phyloP scores from a whole-genome alignment of 2,888 invertebrate species.

The Xanthorhoe designata region DNA sequence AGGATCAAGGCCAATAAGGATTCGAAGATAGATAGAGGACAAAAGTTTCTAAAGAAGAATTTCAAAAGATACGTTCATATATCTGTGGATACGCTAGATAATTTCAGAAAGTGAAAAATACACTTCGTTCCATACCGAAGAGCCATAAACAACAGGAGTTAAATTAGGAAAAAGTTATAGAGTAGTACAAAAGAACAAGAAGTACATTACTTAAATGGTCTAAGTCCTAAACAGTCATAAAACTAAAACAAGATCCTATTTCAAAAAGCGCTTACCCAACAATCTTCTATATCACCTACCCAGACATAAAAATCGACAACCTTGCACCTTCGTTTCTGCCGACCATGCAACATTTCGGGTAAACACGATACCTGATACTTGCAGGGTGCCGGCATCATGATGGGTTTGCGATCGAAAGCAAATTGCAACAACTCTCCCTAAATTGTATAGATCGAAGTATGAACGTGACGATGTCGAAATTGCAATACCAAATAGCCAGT shows the following conservation, averaged over 20 bases:
- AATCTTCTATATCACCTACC: slow-evolving; percentile 29
- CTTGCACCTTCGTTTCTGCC: slow-evolving; percentile 33
- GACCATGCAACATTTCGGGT: slow-evolving; percentile 34
- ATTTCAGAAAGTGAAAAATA: too few relatives aligned
- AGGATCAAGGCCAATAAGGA: background rate
- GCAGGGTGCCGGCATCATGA: slow-evolving; percentile 50
- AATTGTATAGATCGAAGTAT: slow-evolving; percentile 38
- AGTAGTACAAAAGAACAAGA: background rate
- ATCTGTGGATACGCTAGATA: too few relatives aligned
- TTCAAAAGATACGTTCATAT: too few relatives aligned
- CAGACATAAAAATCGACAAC: slow-evolving; percentile 35
- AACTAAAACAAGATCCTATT: slow-evolving; percentile 27
- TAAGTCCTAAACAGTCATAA: slow-evolving; percentile 10
- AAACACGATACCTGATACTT: slow-evolving; percentile 28
- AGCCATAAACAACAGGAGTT: slow-evolving; percentile 9
- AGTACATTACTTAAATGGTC: background rate
- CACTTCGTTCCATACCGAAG: background rate
- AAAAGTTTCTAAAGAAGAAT: background rate
- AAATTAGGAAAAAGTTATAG: background rate
- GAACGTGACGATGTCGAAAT: slow-evolving; percentile 36
- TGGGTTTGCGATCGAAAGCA: slow-evolving; percentile 79
- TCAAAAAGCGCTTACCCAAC: slow-evolving; percentile 30
- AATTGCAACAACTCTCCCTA: slow-evolving; percentile 62
- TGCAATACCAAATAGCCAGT: slow-evolving; percentile 32
- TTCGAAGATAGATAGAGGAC: slow-evolving; percentile 1